Conservation (phyloP, 2,113 vertebrate species). For the Pituophis catenifer region DNA sequence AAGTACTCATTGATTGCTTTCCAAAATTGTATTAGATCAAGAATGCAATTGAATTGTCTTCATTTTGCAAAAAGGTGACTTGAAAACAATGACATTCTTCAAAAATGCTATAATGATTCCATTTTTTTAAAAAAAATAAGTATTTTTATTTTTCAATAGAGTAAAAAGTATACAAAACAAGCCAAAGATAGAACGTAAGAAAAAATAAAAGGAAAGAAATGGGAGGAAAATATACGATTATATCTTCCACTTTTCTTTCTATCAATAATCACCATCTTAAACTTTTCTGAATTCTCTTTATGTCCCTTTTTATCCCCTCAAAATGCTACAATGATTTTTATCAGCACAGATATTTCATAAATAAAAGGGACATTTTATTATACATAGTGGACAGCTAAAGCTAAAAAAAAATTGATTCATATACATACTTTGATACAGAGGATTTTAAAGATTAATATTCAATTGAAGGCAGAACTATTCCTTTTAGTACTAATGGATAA, state of each 20-base stretch:
- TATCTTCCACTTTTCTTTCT: background rate
- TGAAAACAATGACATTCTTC: slow-evolving; percentile 2
- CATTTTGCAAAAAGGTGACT: background rate
- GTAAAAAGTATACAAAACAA: background rate
- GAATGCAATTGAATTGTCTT: background rate
- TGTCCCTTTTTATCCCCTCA: background rate
- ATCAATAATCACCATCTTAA: background rate
- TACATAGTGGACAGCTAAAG: background rate
- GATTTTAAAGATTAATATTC: background rate
- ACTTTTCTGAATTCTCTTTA: background rate
- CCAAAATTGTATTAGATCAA: background rate
- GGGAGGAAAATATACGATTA: background rate
- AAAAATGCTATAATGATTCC: slow-evolving; percentile 51
- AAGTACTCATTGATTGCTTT: background rate
- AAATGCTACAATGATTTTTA: slow-evolving; percentile 57
- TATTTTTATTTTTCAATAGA: background rate
- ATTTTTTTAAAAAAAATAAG: background rate
- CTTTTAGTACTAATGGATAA: background rate
- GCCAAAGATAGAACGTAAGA: background rate
- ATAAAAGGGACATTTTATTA: slow-evolving; percentile 39
- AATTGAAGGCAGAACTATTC: background rate
- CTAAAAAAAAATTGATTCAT: background rate
- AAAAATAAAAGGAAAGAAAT: background rate
- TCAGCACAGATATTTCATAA: slow-evolving; percentile 67
- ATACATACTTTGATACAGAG: background rate